These are phyloP conservation scores for Drosophila pachea DNA, from an alignment of 1,140 invertebrate species.

Conservation along the genomic window DNA sequence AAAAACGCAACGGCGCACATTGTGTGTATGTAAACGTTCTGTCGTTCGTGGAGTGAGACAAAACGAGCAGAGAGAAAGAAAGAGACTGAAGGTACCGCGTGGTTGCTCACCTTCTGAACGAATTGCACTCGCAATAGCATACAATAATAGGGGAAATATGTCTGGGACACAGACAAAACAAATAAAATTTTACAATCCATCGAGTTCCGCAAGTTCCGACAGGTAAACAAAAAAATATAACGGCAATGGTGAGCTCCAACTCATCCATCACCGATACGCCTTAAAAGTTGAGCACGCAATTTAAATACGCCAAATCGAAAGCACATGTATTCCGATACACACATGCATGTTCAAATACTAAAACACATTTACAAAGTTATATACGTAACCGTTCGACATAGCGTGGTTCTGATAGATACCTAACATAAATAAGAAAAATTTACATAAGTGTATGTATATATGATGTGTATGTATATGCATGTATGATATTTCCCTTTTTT, in stretches of 20 bases:
- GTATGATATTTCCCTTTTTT: constrained; percentile 58
- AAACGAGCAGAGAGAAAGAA: constrained; percentile 24
- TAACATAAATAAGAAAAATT: constrained; percentile 15
- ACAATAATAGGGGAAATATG: constrained; percentile 44
- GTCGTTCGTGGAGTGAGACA: not conserved
- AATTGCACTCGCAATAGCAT: constrained; percentile 54
- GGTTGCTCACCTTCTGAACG: constrained; percentile 44
- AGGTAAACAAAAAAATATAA: constrained; percentile 81
- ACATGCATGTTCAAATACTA: constrained; percentile 17
- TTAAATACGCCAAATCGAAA: constrained; percentile 38
- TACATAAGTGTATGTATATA: constrained; percentile 1
- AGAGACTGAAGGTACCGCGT: constrained; percentile 62
- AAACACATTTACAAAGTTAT: constrained; percentile 26
- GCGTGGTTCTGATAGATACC: constrained; percentile 24
- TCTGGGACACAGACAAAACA: constrained; percentile 71
- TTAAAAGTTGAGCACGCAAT: constrained; percentile 38
- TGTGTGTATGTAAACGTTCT: constrained; percentile 28
- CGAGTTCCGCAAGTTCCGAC: constrained; percentile 90
- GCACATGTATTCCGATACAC: constrained; percentile 21
- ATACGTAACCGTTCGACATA: constrained; percentile 28
- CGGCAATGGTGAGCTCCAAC: constrained; percentile 47
- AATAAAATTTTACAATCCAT: constrained; percentile 82
- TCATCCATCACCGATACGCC: constrained; percentile 39
- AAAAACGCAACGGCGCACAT: constrained; percentile 27
- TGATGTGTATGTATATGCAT: constrained; percentile 4